Evolutionary conservation across 2,113 vertebrate genomes (phyloP), one percentile per base, ranked within the genome.

Genomic region (Crotalus viridis): DNA sequence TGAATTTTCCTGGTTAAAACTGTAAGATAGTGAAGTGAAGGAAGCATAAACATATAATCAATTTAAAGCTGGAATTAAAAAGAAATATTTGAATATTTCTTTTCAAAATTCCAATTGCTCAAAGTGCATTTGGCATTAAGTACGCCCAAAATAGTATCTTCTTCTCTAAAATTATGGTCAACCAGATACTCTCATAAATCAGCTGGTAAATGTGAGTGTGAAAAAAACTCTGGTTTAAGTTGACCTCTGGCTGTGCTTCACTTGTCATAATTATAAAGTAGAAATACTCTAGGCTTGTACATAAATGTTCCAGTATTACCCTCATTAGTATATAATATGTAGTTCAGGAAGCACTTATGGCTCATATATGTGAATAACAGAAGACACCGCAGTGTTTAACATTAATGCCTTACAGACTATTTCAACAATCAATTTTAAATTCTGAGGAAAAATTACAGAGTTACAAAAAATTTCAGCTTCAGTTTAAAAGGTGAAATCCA

Each of bases 211-310:
- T 26, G 59, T 95, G 94, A 95, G 91, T 96, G 95, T 93, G 93
- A 97, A 97, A 87, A 97, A 97, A 94, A 90, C 89, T 94, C 94
- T 91, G 95, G 93, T 96, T 96, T 97, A 96, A 97, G 51, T 24
- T 94, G 96, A 97, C 96, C 95, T 98, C 95, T 97, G 96, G 95
- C 96, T 97, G 93, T 97, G 96, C 95, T 97, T 95, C 95, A 96
- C 96, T 97, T 97, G 96, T 96, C 97, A 97, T 95, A 95, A 96
- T 96, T 97, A 97, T 91, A 96, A 97, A 97, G 95, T 93, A 97
- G 95, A 57, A 96, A 93, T 92, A 96, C 92, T 96, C 95, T 93
- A 93, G 95, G 94, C 96, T 96, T 97, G 94, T 91, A 92, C 92
- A 96, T 93, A 96, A 96, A 81, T 94, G 91, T 92, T 2, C 7